A percentile compares a stretch with the other conserved stretches of the same genome.
phyloP scores from a whole-genome alignment of 2,797 vertebrate genomes.

The Hoplostethus mediterraneus region DNA sequence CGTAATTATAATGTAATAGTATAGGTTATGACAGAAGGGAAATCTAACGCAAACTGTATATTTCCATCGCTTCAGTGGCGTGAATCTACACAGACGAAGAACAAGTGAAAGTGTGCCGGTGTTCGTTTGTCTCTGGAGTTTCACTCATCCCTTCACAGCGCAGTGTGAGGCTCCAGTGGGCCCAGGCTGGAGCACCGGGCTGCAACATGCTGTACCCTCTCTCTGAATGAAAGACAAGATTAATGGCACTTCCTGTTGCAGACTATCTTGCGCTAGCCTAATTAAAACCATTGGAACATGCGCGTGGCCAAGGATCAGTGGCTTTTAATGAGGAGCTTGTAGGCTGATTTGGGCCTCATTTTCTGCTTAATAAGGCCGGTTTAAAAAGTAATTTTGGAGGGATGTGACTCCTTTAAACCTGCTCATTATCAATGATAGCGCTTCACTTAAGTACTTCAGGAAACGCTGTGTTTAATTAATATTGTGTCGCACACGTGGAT shows the following conservation, averaged over 20 bases:
- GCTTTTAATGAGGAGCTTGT: constrained; percentile 96
- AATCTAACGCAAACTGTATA: background rate
- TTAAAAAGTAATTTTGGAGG: constrained; percentile 95
- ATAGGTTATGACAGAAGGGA: constrained; percentile 20
- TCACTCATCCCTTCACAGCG: constrained; percentile 36
- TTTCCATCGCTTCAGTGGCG: background rate
- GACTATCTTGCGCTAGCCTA: constrained; percentile 89
- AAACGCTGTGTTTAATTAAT: constrained; percentile 92
- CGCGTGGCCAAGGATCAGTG: constrained; percentile 92
- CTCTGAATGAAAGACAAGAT: constrained; percentile 90
- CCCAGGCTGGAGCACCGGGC: constrained; percentile 59
- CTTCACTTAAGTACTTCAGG: constrained; percentile 91
- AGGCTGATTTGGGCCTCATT: constrained; percentile 96
- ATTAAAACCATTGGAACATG: constrained; percentile 93
- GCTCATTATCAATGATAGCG: constrained; percentile 92
- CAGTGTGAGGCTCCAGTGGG: constrained; percentile 59
- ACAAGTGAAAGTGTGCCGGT: constrained; percentile 30
- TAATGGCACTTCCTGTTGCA: constrained; percentile 92
- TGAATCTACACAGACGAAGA: constrained; percentile 20
- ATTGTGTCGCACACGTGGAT: constrained; percentile 87
- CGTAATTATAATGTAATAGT: constrained; percentile 34
- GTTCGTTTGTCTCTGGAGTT: constrained; percentile 37
- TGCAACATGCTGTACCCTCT: constrained; percentile 72
- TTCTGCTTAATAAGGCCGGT: constrained; percentile 96
- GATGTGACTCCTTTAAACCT: constrained; percentile 92